A percentile compares a stretch with the other conserved stretches of the same genome.
Conservation (phyloP, 1,140 invertebrate species). For the Copidosoma floridanum region DNA sequence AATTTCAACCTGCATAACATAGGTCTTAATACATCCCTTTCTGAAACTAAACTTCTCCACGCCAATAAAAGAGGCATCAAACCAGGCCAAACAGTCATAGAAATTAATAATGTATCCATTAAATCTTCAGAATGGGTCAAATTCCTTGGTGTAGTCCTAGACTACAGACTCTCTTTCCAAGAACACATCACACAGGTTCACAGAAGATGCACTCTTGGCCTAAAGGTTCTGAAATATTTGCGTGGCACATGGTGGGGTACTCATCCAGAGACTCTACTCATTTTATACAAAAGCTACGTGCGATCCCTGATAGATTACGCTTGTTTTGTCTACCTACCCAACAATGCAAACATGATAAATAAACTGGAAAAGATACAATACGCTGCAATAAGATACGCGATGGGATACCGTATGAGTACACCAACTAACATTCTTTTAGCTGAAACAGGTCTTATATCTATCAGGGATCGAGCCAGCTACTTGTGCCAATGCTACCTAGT, state of each 20-base stretch:
- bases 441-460: slow-evolving; percentile 1
- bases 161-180: neutral
- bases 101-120: neutral
- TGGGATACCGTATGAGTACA: slow-evolving; percentile 8
- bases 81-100: neutral
- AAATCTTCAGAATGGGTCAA: neutral
- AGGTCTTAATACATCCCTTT: slow-evolving; percentile 9
- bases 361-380: slow-evolving; percentile 13
- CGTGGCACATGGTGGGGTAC: slow-evolving; percentile 13
- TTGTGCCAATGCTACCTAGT: neutral
- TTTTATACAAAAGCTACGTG: slow-evolving; percentile 2
- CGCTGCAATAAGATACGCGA: neutral
- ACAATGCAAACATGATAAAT: neutral
- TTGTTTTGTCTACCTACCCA: slow-evolving; percentile 13
- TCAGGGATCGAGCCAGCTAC: neutral
- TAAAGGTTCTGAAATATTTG: slow-evolving; percentile 2
- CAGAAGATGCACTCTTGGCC: neutral
- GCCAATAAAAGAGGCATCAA: slow-evolving; percentile 21
- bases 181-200: neutral
- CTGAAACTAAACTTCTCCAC: slow-evolving; percentile 13
- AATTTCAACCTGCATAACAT: slow-evolving; percentile 7
- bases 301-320: slow-evolving; percentile 14
- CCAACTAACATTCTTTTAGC: slow-evolving; percentile 13
- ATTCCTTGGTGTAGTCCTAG: neutral
- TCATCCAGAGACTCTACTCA: neutral